Base-by-base conservation (phyloP, 2,888 invertebrate species). In the Drosophila maculinotata region DNA sequence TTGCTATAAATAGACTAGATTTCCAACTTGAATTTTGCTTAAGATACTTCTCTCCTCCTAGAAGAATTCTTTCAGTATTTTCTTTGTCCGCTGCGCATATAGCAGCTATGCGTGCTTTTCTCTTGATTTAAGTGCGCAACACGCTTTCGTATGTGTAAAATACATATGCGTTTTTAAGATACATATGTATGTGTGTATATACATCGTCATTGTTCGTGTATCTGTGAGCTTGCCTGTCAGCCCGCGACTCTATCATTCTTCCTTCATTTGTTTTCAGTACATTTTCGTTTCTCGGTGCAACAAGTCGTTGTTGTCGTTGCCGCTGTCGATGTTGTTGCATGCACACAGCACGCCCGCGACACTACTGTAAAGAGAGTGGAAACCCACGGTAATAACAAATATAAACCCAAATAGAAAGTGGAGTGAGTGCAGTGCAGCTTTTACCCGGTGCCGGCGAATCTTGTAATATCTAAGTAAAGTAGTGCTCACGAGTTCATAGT, bases 211-310 rank as follows among this genome's bases (percentile, higher is more conserved):
- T 26, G 17, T 44, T 25, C 44, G 28, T n/a, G 31, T 31, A 39
- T 26, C 36, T 49, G 45, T 39, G 42, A 30, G 53, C 31, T 17
- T 39, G 63, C 20, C 44, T 42, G 58, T 44, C 53, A 45, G 60
- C 26, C 54, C 49, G 39, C 57, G 42, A 48, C 45, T 58, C 56
- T 67, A 63, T 66, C 66, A 67, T 85, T 87, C 86, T 87, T 81
- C 69, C 88, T 87, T 64, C 60, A 67, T 75, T 75, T 69, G 80
- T 67, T 65, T 75, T 84, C 68, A 84, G 84, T 84, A 60, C 36
- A 64, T 59, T 64, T 81, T 76, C 66, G 71, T 65, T 69, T 63
- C 65, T 78, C 79, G 76, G 53, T 84, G 84, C 84, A 88, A 88
- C 84, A 87, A 84, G 88, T 88, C 84, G 74, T 35, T 57, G 69